Base-by-base conservation (phyloP, 2,113 vertebrate species). In the Nothobranchius furzeri region DNA sequence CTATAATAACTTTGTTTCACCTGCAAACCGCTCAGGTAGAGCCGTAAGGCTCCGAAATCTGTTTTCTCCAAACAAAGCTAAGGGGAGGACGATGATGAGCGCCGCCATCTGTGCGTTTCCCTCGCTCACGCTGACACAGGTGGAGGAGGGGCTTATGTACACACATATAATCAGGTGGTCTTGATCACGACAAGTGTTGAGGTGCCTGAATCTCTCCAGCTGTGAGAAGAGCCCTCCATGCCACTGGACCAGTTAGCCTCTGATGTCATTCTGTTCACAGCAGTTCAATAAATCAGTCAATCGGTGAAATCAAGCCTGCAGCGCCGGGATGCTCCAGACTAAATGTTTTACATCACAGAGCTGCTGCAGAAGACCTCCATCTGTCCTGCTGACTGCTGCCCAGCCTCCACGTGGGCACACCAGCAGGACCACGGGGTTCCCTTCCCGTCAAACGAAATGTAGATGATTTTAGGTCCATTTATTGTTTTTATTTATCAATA, bases 261-360 rank as follows among this genome's bases (percentile, higher is more conserved):
- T 64, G 13, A 25, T 60, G 75, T 86, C 72, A 37, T 58, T 70
- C 50, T 60, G 56, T 55, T 14, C 35, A 65, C 79, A 55, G 70
- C 73, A 56, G 67, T 36, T 78, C 79, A 78, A 84, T 82, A 76
- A 84, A 80, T 82, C 76, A 80, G 67, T 70, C 64, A 48, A 0
- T 15, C n/a, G 58, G 40, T 70, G 77, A 80, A 83, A 73, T 68
- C 46, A 64, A 37, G 12, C 78, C 70, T 4, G 59, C 75, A 37
- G 73, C 17, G 6, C 12, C 4, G 45, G 75, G 57, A 70, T 73
- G 69, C 58, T 70, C 43, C 6, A 70, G 43, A 79, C 17, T 60
- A 69, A 71, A 60, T 35, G 40, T 49, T 57, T 48, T 43, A 76
- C 24, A 58, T 68, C 56, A 60, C 5, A 12, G n/a, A 45, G 49